Evolutionary conservation across 2,113 vertebrate genomes (phyloP), one percentile per base, ranked within the genome.

Genomic region (Alligator mississippiensis): DNA sequence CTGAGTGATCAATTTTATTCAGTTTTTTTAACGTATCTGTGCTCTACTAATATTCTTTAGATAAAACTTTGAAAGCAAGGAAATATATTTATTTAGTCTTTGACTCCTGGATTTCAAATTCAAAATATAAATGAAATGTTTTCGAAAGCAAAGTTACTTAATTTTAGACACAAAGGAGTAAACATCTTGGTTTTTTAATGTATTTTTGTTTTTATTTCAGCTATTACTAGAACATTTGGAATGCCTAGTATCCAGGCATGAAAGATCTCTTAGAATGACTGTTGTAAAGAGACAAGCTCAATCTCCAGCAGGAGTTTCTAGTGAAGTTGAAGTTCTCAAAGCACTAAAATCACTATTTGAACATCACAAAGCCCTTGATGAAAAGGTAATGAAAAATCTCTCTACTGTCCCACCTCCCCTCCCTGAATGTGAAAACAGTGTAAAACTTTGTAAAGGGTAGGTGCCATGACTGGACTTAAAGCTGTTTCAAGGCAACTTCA

Each of bases 301-400:
- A 97, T 99, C 99, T 84, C 99, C 99, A 3, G 99, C 99, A 2
- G 99, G 99, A 2, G 99, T 99, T 94, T 99, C 99, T 80, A 99
- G 99, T 30, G 99, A 99, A 96, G 99, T 99, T 91, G 99, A 99
- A 93, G 99, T 99, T 92, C 99, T 99, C 76, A 99, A 99, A 97
- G 99, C 99, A 11, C 99, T 99, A 3, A 99, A 99, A 96, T 99
- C 99, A n/a, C 97, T 99, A 60, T 99, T 99, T 70, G 99, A 99
- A 88, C 99, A 99, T 96, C 99, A 99, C 97, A 99, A 99, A 98
- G 99, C 99, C 85, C 98, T 99, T 89, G 99, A 99, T 30, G 99
- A 99, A 97, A 99, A 99, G 99, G 99, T 99, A 97, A 85, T 16
- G 4, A 84, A 83, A 28, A 60, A 8, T 0, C 15, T 61, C 24